Evolutionary conservation across 92 coral and sea anemone genomes (phyloP), one percentile per base, ranked within the genome.

Genomic region (Meandrina meandrites): DNA sequence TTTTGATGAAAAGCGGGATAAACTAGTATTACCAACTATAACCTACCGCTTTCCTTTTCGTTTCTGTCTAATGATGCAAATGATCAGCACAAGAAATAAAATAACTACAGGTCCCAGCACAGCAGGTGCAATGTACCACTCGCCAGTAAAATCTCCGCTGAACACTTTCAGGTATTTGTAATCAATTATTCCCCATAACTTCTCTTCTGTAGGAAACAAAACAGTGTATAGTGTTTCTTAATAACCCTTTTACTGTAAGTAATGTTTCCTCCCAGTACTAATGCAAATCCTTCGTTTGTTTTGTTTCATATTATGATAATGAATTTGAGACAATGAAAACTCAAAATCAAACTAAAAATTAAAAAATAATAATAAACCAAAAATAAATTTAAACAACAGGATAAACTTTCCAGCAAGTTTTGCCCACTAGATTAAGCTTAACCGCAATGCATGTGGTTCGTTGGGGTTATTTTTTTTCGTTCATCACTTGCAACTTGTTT

Each of bases 121-220:
- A 14, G 37, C 72, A 2, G 87, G 87, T 1, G 27, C 58, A 74
- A 36, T 40, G 42, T 84, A 84, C 80, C 87, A 84, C 45, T 84
- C 73, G 40, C 87, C 81, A n/a, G 87, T 84, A 57, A 83, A 84
- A 84, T 84, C 87, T 15, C 87, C 87, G 0, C 42, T 57, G 80
- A 84, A 84, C 1, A 84, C 48, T 77, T 71, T 71, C 66, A 82
- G 58, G 68, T 82, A 82, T 82, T 34, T 69, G 67, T 47, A 21
- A 9, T 82, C 86, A 48, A 82, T 69, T 36, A 82, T 36, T 19
- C 87, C 87, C 72, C 79, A 73, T 12, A 84, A 60, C 87, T 84
- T 84, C n/a, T 36, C 73, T 18, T 74, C 80, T 83, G 53, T 3
- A 74, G 73, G 53, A 3, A 24, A 14, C 54, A 72, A 30, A 22